Evolutionary conservation across 2,797 vertebrate genomes (phyloP).

Genomic region (Trichosurus vulpecula): DNA sequence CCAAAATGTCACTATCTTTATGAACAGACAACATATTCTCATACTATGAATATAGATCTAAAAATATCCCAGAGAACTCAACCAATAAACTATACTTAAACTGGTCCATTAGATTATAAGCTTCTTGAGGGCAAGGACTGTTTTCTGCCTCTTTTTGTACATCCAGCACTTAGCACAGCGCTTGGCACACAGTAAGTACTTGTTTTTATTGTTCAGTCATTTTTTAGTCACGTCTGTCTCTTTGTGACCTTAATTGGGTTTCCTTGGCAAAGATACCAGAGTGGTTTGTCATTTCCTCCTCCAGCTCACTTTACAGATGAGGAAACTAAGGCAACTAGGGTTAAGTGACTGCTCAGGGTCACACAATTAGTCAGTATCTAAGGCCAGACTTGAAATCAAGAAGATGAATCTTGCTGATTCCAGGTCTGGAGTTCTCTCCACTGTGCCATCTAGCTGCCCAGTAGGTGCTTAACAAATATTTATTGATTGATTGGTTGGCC

Average conservation of each 20-base stretch:
- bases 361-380: not conserved
- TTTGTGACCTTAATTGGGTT: not conserved
- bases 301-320: not conserved
- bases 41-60: not conserved
- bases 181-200: not conserved
- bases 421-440: not conserved
- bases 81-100: not conserved
- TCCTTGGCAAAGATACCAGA: not conserved
- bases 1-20: not conserved
- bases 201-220: not conserved
- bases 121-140: not conserved
- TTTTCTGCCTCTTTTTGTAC: not conserved
- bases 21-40: not conserved
- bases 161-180: not conserved
- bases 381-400: not conserved
- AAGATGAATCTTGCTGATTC: not conserved
- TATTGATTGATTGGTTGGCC: not conserved
- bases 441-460: not conserved
- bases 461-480: not conserved
- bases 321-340: not conserved
- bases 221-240: not conserved
- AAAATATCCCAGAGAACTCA: not conserved
- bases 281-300: not conserved
- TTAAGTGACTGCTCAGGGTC: not conserved
- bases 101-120: too few species aligned